Evolutionary conservation across 2,797 vertebrate genomes (phyloP).

Genomic region (Catharus ustulatus): DNA sequence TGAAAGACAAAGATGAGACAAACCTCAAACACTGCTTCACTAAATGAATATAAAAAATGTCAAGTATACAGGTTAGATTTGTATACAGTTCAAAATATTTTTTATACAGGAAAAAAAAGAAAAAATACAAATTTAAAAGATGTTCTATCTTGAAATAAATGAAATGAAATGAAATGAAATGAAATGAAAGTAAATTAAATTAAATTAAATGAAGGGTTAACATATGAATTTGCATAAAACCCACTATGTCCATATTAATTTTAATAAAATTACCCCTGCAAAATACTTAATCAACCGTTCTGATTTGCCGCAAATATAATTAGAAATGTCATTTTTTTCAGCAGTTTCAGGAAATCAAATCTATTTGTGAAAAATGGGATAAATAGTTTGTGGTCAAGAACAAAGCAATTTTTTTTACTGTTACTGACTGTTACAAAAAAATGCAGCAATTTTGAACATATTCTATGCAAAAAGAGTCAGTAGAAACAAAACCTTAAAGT

Average conservation of each 20-base stretch:
- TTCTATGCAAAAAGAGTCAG: background rate
- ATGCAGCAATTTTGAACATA: background rate
- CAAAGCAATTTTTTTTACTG: background rate
- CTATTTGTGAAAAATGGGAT: background rate
- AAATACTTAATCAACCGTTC: background rate
- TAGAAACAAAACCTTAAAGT: background rate
- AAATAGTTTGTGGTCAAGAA: background rate
- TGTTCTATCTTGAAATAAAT: background rate
- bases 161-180: background rate
- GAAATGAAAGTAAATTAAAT: background rate
- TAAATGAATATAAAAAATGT: background rate
- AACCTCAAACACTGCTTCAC: accelerated
- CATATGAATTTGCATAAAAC: background rate
- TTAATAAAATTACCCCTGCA: background rate
- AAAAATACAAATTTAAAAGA: background rate
- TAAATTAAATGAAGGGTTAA: background rate
- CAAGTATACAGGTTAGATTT: background rate
- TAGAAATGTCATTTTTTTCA: background rate
- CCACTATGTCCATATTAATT: background rate
- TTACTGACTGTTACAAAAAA: background rate
- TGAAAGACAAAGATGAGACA: background rate
- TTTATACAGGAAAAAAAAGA: background rate
- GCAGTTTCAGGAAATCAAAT: background rate
- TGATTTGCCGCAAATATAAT: background rate
- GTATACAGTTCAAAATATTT: background rate